Conservation (phyloP, 1,140 invertebrate genomes). For the Drosophila suzukii region DNA sequence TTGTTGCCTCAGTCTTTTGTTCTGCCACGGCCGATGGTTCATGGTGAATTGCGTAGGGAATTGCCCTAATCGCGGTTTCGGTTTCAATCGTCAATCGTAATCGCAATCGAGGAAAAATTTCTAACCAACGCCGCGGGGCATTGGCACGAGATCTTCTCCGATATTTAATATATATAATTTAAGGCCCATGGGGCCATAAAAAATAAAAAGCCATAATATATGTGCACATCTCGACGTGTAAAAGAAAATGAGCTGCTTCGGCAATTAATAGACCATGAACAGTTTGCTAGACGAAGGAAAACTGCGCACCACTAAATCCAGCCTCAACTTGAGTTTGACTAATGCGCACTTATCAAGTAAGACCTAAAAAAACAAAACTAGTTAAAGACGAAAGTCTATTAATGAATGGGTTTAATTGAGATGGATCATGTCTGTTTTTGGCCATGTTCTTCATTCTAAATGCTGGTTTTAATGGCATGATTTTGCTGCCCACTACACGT, state of each 20-base stretch:
- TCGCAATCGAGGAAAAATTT: constrained; percentile 26
- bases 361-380: constrained; percentile 13
- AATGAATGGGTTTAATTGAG: not conserved
- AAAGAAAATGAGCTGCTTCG: constrained; percentile 60
- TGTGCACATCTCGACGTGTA: constrained; percentile 36
- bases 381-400: constrained; percentile 4
- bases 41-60: constrained; percentile 5
- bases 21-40: constrained; percentile 24
- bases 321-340: constrained; percentile 21
- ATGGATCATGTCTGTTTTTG: constrained; percentile 7
- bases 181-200: constrained; percentile 31
- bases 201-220: constrained; percentile 22
- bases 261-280: constrained; percentile 78
- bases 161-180: constrained; percentile 31
- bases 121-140: constrained; percentile 4
- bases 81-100: constrained; percentile 13
- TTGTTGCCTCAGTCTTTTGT: constrained; percentile 79
- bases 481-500: not conserved
- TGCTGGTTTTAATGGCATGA: not conserved
- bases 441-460: constrained; percentile 1
- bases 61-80: constrained; percentile 10
- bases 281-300: constrained; percentile 56
- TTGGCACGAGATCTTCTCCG: constrained; percentile 13
- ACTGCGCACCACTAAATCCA: constrained; percentile 39
- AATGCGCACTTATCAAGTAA: constrained; percentile 48